Percentiles rank a stretch among this genome's conserved stretches.
Conservation (phyloP, 1,140 invertebrate genomes). For the Dreissena polymorpha region DNA sequence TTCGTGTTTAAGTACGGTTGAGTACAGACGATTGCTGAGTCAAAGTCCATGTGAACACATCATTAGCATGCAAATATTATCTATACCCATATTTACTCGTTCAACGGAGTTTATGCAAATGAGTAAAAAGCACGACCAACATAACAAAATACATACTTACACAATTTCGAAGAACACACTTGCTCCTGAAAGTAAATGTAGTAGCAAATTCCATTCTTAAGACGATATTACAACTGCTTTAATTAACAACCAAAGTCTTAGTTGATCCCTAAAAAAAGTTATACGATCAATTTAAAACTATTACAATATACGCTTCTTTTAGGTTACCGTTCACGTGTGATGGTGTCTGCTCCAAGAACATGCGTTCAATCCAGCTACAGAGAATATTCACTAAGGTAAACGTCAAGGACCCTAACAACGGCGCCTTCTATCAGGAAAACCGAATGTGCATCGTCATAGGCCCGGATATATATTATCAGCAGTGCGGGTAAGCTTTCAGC, state of each 20-base stretch:
- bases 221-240: not conserved
- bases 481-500: slow-evolving; percentile 29
- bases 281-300: no score
- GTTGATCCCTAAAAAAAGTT: no score
- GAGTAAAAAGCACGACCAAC: no score
- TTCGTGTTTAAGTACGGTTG: no score
- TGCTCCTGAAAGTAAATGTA: not conserved
- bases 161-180: not conserved
- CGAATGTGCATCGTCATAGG: slow-evolving; percentile 33
- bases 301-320: not conserved
- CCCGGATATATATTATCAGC: slow-evolving; percentile 32
- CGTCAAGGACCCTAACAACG: not conserved
- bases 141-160: no score
- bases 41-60: no score
- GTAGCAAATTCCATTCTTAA: not conserved
- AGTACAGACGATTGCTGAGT: no score
- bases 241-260: not conserved
- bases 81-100: no score
- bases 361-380: slow-evolving; percentile 8
- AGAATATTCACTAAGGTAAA: slow-evolving; percentile 1
- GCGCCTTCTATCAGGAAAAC: not conserved
- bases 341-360: not conserved
- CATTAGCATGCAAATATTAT: no score
- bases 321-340: slow-evolving; percentile 15
- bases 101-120: no score